Base-by-base conservation (phyloP, 1,140 invertebrate genomes). In the Drosophila takahashii region DNA sequence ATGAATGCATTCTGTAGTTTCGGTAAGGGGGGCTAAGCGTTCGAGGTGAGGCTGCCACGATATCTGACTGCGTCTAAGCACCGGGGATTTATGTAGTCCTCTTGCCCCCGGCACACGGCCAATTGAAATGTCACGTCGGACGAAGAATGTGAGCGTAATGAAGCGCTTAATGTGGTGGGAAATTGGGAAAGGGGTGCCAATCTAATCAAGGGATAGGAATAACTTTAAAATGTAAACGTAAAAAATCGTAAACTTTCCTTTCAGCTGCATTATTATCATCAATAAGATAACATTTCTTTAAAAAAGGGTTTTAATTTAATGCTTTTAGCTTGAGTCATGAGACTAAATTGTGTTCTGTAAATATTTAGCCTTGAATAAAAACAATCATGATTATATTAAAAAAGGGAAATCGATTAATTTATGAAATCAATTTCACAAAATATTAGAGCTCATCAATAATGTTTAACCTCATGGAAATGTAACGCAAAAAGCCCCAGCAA, bases 81-180 rank as follows among this genome's bases (percentile, higher is more conserved):
- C 42, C 59, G 42, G 50, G 83, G 64, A 86, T 87, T 86, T 86
- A 86, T 86, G 78, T 75, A 87, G 83, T 81, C 78, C 60, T 50
- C 70, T 79, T 58, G 66, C 62, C 83, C 27, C 79, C 70, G 50
- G 59, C 79, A 65, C 48, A 71, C 22, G 76, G 71, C 83, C 83
- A 83, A 86, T 86, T 81, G 83, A 86, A 87, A 86, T 83, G 83
- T 86, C 83, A 87, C 79, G 84, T 86, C 74, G 66, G 48, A 64
- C 70, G 77, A 83, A 87, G 79, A 87, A 87, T 87, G 83, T 54
- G 77, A 76, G 75, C 75, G 79, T 85, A 85, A 85, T 85, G 81
- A 85, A 74, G 81, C 70, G 81, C 65, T 76, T 86, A 85, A 85
- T 81, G 69, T 50, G 32, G 45, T 50, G 42, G 39, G 36, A 59